phyloP scores from a whole-genome alignment of 2,888 invertebrate genomes.

The Chrysodeixis includens region DNA sequence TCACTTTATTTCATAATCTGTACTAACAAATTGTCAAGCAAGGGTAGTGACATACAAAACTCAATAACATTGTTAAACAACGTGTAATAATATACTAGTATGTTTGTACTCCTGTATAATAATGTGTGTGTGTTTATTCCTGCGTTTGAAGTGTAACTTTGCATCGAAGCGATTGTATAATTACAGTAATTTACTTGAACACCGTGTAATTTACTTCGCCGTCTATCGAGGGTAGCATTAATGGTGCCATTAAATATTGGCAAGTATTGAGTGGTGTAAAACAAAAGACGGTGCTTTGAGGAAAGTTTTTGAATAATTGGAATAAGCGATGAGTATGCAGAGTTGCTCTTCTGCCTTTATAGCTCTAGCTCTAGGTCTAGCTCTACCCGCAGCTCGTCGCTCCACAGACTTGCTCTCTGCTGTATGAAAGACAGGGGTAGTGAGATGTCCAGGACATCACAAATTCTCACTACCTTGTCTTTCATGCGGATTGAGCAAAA shows the following conservation, averaged over 20 bases:
- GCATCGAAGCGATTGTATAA: constrained; percentile 49
- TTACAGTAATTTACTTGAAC: constrained; percentile 21
- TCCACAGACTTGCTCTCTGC: constrained; percentile 82
- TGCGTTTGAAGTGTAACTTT: constrained; percentile 56
- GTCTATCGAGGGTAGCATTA: too few species aligned
- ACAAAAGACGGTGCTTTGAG: constrained; percentile 16
- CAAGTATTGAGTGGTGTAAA: too few species aligned
- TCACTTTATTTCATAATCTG: too few species aligned
- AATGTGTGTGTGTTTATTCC: constrained; percentile 34
- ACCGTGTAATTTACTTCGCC: too few species aligned
- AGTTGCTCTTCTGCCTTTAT: constrained; percentile 44
- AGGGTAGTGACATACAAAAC: constrained; percentile 41
- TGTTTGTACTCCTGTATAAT: constrained; percentile 24
- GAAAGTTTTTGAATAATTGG: neutral
- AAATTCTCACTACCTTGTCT: constrained; percentile 99
- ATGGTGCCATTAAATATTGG: too few species aligned
- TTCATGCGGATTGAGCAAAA: constrained; percentile 93
- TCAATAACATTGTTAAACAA: constrained; percentile 19
- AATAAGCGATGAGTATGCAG: constrained; percentile 26
- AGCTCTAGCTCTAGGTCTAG: too few species aligned
- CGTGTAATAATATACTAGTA: constrained; percentile 12
- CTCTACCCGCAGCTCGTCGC: constrained; percentile 29
- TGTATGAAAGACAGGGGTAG: constrained; percentile 99
- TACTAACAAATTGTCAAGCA: neutral
- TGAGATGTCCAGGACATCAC: constrained; percentile 94